A percentile compares a stretch with the other conserved stretches of the same genome.
Evolutionary conservation across 2,888 invertebrate species (phyloP).

Genomic region (Volucella inflata): DNA sequence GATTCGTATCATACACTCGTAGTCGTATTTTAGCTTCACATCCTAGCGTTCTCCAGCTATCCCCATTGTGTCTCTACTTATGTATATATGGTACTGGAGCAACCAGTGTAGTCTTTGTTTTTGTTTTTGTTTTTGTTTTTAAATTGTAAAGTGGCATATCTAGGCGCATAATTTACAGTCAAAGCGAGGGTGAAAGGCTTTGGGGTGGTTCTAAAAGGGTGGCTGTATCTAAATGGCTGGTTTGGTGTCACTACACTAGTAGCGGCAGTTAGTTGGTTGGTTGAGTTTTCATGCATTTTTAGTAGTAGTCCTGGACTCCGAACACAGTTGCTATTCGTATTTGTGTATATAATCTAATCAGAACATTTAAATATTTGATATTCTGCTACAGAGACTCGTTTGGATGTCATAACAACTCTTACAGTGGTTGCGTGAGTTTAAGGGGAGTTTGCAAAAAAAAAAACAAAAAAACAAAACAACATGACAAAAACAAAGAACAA

Average conservation of each 20-base stretch:
- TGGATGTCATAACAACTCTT: constrained; percentile 32
- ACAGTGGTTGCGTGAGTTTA: not conserved
- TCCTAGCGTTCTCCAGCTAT: not conserved
- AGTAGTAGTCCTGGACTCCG: constrained; percentile 25
- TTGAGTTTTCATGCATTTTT: constrained; percentile 48
- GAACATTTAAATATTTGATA: constrained; percentile 68
- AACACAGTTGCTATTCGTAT: constrained; percentile 19
- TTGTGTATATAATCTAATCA: constrained; percentile 58
- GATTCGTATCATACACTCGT: too few species aligned
- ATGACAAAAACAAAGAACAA: too few species aligned
- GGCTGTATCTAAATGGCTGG: too few species aligned
- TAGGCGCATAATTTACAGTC: constrained; percentile 44
- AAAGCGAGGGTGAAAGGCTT: not conserved
- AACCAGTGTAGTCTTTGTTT: not conserved
- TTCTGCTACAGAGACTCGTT: constrained; percentile 12
- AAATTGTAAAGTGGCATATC: constrained; percentile 40
- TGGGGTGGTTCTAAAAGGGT: not conserved
- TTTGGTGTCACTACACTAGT: not conserved
- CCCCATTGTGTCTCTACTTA: not conserved
- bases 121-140: constrained; percentile 22
- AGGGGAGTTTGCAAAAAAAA: not conserved
- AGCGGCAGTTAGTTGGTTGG: constrained; percentile 20
- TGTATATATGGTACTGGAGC: not conserved
- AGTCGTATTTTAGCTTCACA: constrained; percentile 14
- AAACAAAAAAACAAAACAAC: too few species aligned